Conservation (phyloP, 1,140 invertebrate genomes). For the Choristoneura fumiferana region DNA sequence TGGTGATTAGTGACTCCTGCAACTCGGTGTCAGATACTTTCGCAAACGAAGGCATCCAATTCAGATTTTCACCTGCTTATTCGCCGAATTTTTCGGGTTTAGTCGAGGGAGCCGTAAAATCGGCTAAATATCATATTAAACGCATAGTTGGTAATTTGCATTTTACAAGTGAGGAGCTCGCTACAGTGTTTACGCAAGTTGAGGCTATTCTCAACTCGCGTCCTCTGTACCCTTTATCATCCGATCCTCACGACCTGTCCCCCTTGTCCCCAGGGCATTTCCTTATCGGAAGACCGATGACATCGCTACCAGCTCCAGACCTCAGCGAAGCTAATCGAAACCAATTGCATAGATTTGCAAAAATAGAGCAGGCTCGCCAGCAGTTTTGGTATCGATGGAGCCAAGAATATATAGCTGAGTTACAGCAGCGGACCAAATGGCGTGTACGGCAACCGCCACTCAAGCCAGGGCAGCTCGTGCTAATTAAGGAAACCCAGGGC, state of each 20-base stretch:
- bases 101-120: conserved; percentile 49
- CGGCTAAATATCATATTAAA: too few species aligned
- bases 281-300: too few species aligned
- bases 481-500: background rate
- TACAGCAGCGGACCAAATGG: too few species aligned
- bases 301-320: conserved; percentile 23
- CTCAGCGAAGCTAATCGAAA: conserved; percentile 6
- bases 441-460: conserved; percentile 3
- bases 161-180: conserved; percentile 30
- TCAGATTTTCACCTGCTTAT: background rate
- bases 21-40: background rate
- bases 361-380: conserved; percentile 33
- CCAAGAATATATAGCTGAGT: conserved; percentile 36
- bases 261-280: too few species aligned
- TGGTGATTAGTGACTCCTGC: background rate
- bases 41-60: conserved; percentile 15
- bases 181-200: conserved; percentile 29
- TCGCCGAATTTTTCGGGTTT: conserved; percentile 25
- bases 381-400: conserved; percentile 41
- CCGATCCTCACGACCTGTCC: conserved; percentile 12
- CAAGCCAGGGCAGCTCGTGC: conserved; percentile 27
- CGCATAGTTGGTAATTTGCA: conserved; percentile 22
- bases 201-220: too few species aligned
- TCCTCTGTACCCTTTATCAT: too few species aligned
- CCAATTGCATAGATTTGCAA: conserved; percentile 32